Base-by-base conservation (phyloP, 2,797 vertebrate genomes). In the Saxicola maurus region DNA sequence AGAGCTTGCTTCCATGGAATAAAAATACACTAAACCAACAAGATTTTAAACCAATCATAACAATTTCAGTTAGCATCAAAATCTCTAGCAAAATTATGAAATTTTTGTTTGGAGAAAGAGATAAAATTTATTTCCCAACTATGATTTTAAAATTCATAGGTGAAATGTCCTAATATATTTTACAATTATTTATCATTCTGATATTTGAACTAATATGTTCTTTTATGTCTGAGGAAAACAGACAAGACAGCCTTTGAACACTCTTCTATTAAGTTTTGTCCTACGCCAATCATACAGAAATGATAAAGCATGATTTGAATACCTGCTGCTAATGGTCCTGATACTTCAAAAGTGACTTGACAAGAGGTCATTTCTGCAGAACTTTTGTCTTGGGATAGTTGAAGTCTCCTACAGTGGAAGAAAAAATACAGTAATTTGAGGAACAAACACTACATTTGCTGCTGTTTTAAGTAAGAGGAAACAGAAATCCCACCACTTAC, bases 281-380 rank as follows among this genome's bases (percentile, higher is more conserved):
- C 15, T 56, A 87, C 5, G 30, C 45, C 75, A 83, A 57, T 8
- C n/a, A 52, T 2, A 61, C 1, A 81, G 27, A 74, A 80, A 85
- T 9, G 5, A 82, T 10, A 83, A 87, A 53, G 17, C 14, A 31
- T 35, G 7, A 90, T 87, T 85, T 92, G 48, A 84, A 91, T 98
- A 99, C 99, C 99, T 97, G 97, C 96, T 40, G 96, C 95, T 52
- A 98, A 97, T 30, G 96, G 93, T 94, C 98, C 99, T 97, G 96
- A 97, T 86, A 99, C 93, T 91, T 96, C 91, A 93, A 99, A 97
- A 52, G 98, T 98, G 89, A 99, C 97, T 94, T 96, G 96, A 95
- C 96, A 96, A 64, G 93, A 96, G 83, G 98, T 98, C 99, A 99
- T 99, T 35, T 76, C 97, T 96, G 94, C 82, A 82, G 86, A 72